These are phyloP conservation scores for Ganaspis brasiliensis DNA, from an alignment of 2,888 invertebrate species.

Conservation along the genomic window DNA sequence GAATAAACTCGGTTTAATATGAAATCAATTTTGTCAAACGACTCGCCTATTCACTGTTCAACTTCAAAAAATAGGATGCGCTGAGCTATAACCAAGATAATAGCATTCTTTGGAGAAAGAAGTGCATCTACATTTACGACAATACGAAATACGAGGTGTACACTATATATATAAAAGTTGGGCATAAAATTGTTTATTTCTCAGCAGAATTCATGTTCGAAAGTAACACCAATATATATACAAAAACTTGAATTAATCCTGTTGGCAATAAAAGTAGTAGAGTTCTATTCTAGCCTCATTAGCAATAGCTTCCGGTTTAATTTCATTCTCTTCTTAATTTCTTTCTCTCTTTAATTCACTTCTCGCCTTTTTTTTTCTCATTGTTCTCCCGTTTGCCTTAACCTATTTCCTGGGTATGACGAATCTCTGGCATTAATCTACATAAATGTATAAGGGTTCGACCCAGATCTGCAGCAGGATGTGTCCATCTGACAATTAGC, in stretches of 20 bases:
- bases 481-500: constrained; percentile 30
- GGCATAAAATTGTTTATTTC: constrained; percentile 56
- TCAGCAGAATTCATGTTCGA: constrained; percentile 7
- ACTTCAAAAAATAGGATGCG: constrained; percentile 33
- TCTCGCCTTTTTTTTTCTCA: not conserved
- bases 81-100: constrained; percentile 52
- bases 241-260: constrained; percentile 24
- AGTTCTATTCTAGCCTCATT: not conserved
- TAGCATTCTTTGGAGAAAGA: constrained; percentile 48
- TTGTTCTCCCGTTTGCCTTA: not conserved
- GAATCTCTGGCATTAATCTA: constrained; percentile 11
- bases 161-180: constrained; percentile 45
- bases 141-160: constrained; percentile 56
- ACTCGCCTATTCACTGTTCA: not conserved
- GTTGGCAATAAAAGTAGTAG: constrained; percentile 33
- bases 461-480: constrained; percentile 16
- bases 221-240: not conserved
- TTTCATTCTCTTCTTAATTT: not conserved
- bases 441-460: not conserved
- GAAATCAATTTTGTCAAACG: constrained; percentile 10
- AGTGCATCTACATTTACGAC: constrained; percentile 52
- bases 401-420: not conserved
- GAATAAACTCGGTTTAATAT: not conserved
- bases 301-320: not conserved
- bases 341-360: constrained; percentile 11